A percentile compares a stretch with the other conserved stretches of the same genome.
phyloP scores from a whole-genome alignment of 2,113 vertebrate species.

The Rhadina sibilatrix region DNA sequence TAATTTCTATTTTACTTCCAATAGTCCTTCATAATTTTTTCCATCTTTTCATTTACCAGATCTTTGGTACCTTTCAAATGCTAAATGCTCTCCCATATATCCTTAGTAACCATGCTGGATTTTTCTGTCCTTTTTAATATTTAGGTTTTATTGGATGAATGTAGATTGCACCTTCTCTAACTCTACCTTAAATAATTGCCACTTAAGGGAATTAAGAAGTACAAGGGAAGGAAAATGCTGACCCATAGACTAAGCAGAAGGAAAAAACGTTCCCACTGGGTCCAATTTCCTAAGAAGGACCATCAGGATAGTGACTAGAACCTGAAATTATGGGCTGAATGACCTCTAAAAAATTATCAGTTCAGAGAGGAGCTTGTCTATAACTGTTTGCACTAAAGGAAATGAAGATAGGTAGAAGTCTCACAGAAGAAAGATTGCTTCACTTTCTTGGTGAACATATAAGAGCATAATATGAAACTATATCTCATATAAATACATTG shows the following conservation, averaged over 20 bases:
- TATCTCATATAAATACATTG: conserved; percentile 2
- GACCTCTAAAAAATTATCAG: conserved; percentile 74
- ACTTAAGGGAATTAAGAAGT: conserved; percentile 80
- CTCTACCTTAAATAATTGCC: conserved; percentile 79
- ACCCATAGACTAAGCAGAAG: conserved; percentile 72
- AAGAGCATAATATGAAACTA: background rate
- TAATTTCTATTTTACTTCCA: conserved; percentile 59
- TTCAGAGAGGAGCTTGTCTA: conserved; percentile 62
- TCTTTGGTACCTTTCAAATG: conserved; percentile 67
- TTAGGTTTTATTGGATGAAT: conserved; percentile 79
- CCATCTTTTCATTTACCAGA: conserved; percentile 54
- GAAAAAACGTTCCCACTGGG: conserved; percentile 75
- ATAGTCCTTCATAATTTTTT: conserved; percentile 53
- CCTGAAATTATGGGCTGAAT: conserved; percentile 71
- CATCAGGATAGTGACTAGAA: conserved; percentile 68
- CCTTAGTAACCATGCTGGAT: conserved; percentile 69
- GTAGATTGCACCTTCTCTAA: conserved; percentile 76
- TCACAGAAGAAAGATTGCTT: conserved; percentile 24
- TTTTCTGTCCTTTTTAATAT: conserved; percentile 79
- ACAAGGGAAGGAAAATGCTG: conserved; percentile 78
- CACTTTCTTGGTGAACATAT: conserved; percentile 33
- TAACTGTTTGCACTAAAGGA: conserved; percentile 68
- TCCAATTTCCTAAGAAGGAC: conserved; percentile 76
- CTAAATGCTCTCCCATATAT: conserved; percentile 73
- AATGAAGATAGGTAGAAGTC: conserved; percentile 28